Conservation (phyloP, 2,888 invertebrate genomes). For the Labia minor region DNA sequence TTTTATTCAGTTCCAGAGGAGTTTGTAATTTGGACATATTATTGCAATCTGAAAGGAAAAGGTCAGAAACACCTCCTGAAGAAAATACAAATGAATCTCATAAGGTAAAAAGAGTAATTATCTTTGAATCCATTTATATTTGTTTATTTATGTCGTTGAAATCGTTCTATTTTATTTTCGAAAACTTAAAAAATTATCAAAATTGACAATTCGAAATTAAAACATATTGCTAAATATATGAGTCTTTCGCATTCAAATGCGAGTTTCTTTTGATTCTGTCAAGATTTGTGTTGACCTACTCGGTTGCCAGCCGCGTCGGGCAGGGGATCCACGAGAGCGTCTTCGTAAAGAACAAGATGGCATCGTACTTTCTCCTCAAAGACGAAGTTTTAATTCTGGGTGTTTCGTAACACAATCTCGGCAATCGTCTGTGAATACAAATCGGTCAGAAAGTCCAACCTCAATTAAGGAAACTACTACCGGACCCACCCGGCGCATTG, state of each 20-base stretch:
- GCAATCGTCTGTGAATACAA: constrained; percentile 33
- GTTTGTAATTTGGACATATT: constrained; percentile 45
- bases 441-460: constrained; percentile 36
- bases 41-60: constrained; percentile 43
- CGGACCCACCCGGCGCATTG: neutral
- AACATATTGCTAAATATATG: neutral
- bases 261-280: neutral
- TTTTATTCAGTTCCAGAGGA: constrained; percentile 35
- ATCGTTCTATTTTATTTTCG: too few relatives aligned
- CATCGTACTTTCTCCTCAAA: constrained; percentile 74
- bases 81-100: constrained; percentile 46
- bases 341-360: constrained; percentile 73
- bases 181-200: too few relatives aligned
- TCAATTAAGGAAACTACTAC: constrained; percentile 31
- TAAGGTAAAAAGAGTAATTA: constrained; percentile 37
- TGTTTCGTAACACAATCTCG: constrained; percentile 61
- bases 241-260: neutral
- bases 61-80: constrained; percentile 47
- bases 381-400: constrained; percentile 75
- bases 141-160: too few relatives aligned
- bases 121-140: too few relatives aligned
- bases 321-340: constrained; percentile 60
- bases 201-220: neutral
- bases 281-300: constrained; percentile 3
- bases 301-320: constrained; percentile 41